Base-by-base conservation (phyloP, 1,140 invertebrate species). In the Odontomachus brunneus region DNA sequence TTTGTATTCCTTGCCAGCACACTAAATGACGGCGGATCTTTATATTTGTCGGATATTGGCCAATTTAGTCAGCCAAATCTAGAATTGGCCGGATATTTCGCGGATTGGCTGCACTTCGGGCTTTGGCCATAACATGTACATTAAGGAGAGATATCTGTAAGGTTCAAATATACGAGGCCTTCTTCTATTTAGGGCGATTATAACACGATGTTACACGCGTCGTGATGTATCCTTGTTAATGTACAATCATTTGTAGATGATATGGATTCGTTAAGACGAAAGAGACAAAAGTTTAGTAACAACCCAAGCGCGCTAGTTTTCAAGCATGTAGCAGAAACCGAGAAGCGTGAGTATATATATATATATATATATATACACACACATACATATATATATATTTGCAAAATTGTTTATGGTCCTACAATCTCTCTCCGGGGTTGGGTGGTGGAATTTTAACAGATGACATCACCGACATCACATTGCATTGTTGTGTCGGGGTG, bases 261-360 rank as follows among this genome's bases (percentile, higher is more conserved):
- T 89, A 81, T 82, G 73, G 88, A 86, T 88, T 83, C 85, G 33
- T 88, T 90, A 87, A 87, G 81, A 83, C 90, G 89, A 90, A 90
- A 91, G 82, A 80, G 86, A 86, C 94, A 95, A 94, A 96, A 95
- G 92, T 94, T 94, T 94, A 95, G 93, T 92, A 94, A 95, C 90
- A 95, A 94, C 89, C 92, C 94, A 82, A 94, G 92, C 73, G 72
- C 92, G 83, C 92, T 95, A 94, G 89, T 95, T 88, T 93, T 95
- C 91, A 94, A 93, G 83, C 93, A 94, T 86, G 93, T 95, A 89
- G 93, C 92, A 83, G 94, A 94, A 91, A 94, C 94, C 83, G 92
- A 93, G 90, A 94, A 94, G 93, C 94, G 95, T 96, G 95, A 96
- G 95, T 96, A 94, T 89, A 44, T 44, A 44, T 44, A 44, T 11